Evolutionary conservation across 2,797 vertebrate species (phyloP).

Genomic region (Anguilla megastoma): DNA sequence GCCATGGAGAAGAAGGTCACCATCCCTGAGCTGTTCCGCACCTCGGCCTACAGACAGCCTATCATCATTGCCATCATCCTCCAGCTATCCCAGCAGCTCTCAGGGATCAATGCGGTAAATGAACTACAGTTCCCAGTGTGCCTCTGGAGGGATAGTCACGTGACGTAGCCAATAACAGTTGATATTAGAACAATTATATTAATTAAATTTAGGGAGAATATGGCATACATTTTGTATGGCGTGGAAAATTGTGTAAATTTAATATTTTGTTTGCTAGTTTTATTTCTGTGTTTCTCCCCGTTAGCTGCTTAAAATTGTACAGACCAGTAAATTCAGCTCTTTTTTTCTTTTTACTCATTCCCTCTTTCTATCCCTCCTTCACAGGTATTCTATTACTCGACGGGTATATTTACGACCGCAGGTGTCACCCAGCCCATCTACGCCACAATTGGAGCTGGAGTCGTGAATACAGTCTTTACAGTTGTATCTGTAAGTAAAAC

Average conservation of each 20-base stretch:
- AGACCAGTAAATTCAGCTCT: neutral
- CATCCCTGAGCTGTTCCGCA: conserved; percentile 83
- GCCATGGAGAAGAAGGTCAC: conserved; percentile 85
- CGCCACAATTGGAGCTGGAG: conserved; percentile 88
- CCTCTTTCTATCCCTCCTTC: conserved; percentile 14
- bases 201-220: neutral
- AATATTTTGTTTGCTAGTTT: neutral
- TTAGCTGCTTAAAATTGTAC: neutral
- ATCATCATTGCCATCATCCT: conserved; percentile 86
- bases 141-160: neutral
- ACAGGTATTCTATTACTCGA: conserved; percentile 95
- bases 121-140: conserved; percentile 28
- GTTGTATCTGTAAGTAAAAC: conserved; percentile 85
- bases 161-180: neutral
- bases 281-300: neutral
- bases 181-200: no score
- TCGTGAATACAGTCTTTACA: conserved; percentile 90
- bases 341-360: conserved; percentile 1
- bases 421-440: conserved; percentile 81
- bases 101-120: conserved; percentile 96
- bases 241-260: neutral
- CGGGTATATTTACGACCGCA: conserved; percentile 81
- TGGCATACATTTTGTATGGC: neutral
- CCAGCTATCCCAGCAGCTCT: conserved; percentile 94
- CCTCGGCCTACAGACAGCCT: conserved; percentile 81